Evolutionary conservation across 2,888 invertebrate genomes (phyloP), one percentile per base, ranked within the genome.

Genomic region (Nephrotoma guestfalica): DNA sequence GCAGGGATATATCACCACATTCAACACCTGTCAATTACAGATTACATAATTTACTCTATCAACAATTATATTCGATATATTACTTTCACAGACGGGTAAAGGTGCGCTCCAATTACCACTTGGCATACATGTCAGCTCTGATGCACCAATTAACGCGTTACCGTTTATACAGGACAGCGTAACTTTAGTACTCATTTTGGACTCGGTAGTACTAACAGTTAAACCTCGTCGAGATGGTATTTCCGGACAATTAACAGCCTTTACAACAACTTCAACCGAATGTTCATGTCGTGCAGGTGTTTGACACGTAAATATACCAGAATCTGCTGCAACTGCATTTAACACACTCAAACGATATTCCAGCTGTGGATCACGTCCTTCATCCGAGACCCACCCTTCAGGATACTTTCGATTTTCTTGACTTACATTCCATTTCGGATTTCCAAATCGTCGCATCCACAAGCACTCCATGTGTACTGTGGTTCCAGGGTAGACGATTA

Each of bases 21-120:
- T 96, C 96, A 86, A 96, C 95, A 90, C 95, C 95, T 95, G 41
- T 45, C 15, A 43, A 86, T 41, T 86, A 86, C 83, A 84, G 40
- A 86, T 86, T 9, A n/a, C 13, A 41, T 86, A 40, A 86, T 2
- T 43, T 42, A 86, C 2, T 6, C 11, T 7, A 18, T 45, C 11
- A 83, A 18, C 40, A 30, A 30, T 30, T 30, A 30, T 30, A 30
- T 30, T 30, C 30, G 30, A 13, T 71, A 4, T 30, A 71, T 71
- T 91, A 95, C 96, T 96, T 91, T 96, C 96, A 90, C 97, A 97
- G 84, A 96, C 94, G 6, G 97, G 97, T 87, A 96, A 92, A 2
- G 96, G 95, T 0, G 95, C 94, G 89, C 96, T 96, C 97, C 97
- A 97, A 90, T 96, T 96, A 41, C 96, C 96, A 30, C 96, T 96